phyloP scores from a whole-genome alignment of 2,888 invertebrate genomes.

The Idaea dimidiata region DNA sequence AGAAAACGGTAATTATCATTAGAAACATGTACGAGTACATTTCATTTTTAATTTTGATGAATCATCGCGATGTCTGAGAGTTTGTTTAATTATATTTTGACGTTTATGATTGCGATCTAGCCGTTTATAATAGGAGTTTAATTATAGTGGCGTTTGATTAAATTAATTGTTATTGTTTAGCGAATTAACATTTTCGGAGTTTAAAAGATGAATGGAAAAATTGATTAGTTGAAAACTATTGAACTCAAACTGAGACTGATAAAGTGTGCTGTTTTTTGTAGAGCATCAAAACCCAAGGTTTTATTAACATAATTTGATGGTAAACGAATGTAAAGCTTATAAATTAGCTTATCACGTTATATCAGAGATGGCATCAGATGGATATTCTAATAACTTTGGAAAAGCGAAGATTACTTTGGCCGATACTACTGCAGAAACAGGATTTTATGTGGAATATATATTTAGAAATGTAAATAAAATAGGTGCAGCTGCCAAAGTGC shows the following conservation, averaged over 20 bases:
- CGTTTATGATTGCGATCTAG: slow-evolving; percentile 20
- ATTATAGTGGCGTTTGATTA: slow-evolving; percentile 10
- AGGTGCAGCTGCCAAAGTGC: slow-evolving; percentile 1
- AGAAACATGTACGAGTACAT: slow-evolving; percentile 2
- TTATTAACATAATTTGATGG: neutral
- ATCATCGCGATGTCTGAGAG: slow-evolving; percentile 19
- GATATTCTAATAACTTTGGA: neutral
- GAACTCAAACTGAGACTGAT: neutral
- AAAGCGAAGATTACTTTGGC: neutral
- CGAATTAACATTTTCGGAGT: neutral
- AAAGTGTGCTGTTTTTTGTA: neutral
- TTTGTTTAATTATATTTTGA: slow-evolving; percentile 27
- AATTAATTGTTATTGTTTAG: slow-evolving; percentile 13
- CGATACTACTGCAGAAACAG: neutral
- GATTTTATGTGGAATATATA: neutral
- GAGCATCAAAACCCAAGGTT: neutral
- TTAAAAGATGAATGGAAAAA: neutral
- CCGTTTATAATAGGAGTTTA: slow-evolving; percentile 18
- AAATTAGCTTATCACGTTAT: neutral
- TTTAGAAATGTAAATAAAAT: neutral
- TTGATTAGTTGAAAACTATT: neutral
- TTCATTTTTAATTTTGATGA: slow-evolving; percentile 9
- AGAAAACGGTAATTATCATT: slow-evolving; percentile 21
- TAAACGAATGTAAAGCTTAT: neutral
- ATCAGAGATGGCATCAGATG: neutral